These are phyloP conservation scores for Drosophila siamana DNA, from an alignment of 2,888 invertebrate genomes.

Conservation along the genomic window DNA sequence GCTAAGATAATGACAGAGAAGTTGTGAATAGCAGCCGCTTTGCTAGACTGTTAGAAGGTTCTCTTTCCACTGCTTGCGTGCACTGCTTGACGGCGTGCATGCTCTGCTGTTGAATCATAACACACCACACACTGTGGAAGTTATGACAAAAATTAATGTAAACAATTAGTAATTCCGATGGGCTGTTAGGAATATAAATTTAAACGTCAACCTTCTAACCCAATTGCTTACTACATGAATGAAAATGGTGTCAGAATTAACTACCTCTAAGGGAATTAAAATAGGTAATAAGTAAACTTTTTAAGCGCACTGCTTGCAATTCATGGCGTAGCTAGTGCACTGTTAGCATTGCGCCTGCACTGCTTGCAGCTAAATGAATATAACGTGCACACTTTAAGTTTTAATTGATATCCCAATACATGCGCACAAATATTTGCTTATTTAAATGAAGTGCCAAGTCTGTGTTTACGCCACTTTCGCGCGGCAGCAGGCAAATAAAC, in stretches of 20 bases:
- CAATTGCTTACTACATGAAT: background rate
- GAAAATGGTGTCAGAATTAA: no score
- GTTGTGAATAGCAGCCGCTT: background rate
- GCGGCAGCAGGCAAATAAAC: background rate
- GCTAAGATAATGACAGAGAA: background rate
- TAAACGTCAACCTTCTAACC: background rate
- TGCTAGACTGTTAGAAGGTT: background rate
- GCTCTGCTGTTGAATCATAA: background rate
- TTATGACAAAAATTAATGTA: background rate
- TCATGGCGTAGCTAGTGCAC: no score
- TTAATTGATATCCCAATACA: background rate
- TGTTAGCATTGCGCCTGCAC: background rate
- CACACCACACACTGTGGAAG: background rate
- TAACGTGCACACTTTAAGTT: background rate
- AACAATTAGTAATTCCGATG: slow-evolving; percentile 1
- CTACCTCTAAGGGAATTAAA: no score
- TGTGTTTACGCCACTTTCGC: background rate
- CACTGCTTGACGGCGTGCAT: background rate
- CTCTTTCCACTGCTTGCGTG: slow-evolving; percentile 2
- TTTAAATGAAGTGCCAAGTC: background rate
- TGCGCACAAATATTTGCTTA: background rate
- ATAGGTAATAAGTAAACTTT: background rate
- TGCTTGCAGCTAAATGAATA: background rate
- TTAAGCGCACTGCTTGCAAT: background rate
- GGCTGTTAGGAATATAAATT: background rate